phyloP scores from a whole-genome alignment of 2,888 invertebrate genomes.

The Trissolcus japonicus region DNA sequence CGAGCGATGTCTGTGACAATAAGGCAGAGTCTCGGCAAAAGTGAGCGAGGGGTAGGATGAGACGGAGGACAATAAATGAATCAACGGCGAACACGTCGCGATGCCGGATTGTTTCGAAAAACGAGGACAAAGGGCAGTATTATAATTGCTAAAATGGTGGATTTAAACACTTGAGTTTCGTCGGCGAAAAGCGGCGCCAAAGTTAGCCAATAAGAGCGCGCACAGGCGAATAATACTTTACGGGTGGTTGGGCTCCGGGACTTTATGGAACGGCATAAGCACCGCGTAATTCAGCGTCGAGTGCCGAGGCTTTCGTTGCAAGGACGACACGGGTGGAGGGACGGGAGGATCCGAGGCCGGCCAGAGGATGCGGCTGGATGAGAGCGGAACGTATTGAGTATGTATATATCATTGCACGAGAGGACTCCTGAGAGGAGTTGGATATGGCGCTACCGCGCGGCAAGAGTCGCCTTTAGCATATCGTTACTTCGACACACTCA shows the following conservation, averaged over 20 bases:
- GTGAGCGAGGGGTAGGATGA: background rate
- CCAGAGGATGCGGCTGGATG: conserved; percentile 20
- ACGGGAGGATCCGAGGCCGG: conserved; percentile 34
- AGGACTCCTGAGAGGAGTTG: conserved; percentile 61
- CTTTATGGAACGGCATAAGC: conserved; percentile 48
- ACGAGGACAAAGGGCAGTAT: conserved; percentile 40
- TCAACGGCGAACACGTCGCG: conserved; percentile 31
- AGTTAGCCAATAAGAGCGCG: conserved; percentile 45
- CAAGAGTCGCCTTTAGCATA: conserved; percentile 67
- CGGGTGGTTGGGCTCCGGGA: conserved; percentile 37
- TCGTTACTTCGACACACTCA: conserved; percentile 71
- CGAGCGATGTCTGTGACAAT: conserved; percentile 13
- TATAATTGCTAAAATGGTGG: conserved; percentile 52
- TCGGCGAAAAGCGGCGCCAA: conserved; percentile 34
- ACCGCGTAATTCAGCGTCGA: conserved; percentile 55
- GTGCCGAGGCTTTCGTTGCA: conserved; percentile 44
- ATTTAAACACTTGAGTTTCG: conserved; percentile 50
- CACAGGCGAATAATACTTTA: conserved; percentile 48
- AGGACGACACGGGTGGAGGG: conserved; percentile 34
- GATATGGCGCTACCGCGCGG: conserved; percentile 57
- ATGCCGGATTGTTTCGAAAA: conserved; percentile 32
- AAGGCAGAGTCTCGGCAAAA: conserved; percentile 14
- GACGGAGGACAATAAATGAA: conserved; percentile 23
- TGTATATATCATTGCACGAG: conserved; percentile 49
- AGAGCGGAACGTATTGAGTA: conserved; percentile 34